A percentile compares a stretch with the other conserved stretches of the same genome.
Conservation (phyloP, 2,888 invertebrate species). For the Papilio gigon region DNA sequence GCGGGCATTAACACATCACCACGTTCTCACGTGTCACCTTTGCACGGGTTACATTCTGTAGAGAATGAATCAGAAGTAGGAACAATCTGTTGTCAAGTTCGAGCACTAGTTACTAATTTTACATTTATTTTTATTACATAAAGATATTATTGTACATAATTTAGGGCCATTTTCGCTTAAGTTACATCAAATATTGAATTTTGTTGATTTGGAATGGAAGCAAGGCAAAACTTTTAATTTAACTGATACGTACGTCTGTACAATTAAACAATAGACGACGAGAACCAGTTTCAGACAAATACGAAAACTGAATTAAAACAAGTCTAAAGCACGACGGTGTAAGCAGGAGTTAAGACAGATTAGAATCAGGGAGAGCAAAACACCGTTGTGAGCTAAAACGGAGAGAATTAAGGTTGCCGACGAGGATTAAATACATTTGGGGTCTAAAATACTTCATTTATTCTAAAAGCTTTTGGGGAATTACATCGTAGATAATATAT, state of each 20-base stretch:
- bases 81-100: background rate
- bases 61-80: background rate
- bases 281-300: background rate
- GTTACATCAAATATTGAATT: too few relatives aligned
- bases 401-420: slow-evolving; percentile 31
- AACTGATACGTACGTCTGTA: too few relatives aligned
- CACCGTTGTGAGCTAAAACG: slow-evolving; percentile 30
- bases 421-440: slow-evolving; percentile 33
- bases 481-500: slow-evolving; percentile 25
- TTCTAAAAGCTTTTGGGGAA: slow-evolving; percentile 33
- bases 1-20: slow-evolving; percentile 6
- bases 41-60: background rate
- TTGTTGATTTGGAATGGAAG: too few relatives aligned
- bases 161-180: too few relatives aligned
- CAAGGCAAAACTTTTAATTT: too few relatives aligned
- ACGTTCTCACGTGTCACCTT: background rate
- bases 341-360: slow-evolving; percentile 28
- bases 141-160: too few relatives aligned
- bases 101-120: too few relatives aligned
- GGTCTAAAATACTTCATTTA: slow-evolving; percentile 30
- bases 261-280: background rate
- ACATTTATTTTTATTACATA: too few relatives aligned
- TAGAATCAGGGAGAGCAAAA: slow-evolving; percentile 31
- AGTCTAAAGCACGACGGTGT: slow-evolving; percentile 10
- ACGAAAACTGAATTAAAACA: slow-evolving; percentile 10